A percentile compares a stretch with the other conserved stretches of the same genome.
Conservation (phyloP, 2,113 vertebrate species). For the Labrus mixtus region DNA sequence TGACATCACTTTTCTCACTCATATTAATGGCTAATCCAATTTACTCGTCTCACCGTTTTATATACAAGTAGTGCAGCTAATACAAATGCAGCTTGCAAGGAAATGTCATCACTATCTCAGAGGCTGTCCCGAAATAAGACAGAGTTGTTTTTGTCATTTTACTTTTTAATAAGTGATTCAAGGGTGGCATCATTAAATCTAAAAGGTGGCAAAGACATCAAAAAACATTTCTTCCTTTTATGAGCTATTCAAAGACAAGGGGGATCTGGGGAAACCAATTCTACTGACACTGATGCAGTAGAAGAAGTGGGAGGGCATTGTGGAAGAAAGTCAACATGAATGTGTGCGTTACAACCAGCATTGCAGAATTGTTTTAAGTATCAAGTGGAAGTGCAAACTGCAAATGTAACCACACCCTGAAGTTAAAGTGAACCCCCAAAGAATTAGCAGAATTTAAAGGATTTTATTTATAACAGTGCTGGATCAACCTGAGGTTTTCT, state of each 20-base stretch:
- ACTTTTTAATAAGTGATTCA: conserved; percentile 43
- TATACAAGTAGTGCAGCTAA: not conserved
- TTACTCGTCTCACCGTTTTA: not conserved
- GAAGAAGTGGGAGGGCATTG: conserved; percentile 15
- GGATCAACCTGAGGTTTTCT: too few relatives aligned
- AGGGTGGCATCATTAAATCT: conserved; percentile 41
- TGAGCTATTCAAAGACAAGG: conserved; percentile 23
- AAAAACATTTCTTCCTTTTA: conserved; percentile 9
- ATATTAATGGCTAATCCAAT: conserved; percentile 21
- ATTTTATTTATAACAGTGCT: too few relatives aligned
- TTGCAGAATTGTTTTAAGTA: not conserved
- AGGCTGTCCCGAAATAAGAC: conserved; percentile 17
- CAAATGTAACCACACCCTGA: not conserved
- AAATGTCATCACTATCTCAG: conserved; percentile 42
- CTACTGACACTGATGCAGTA: conserved; percentile 20
- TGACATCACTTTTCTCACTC: not conserved
- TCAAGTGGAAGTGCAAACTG: not conserved
- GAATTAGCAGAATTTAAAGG: too few relatives aligned
- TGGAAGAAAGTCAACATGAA: not conserved
- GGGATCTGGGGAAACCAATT: conserved; percentile 24
- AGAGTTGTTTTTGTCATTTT: conserved; percentile 31
- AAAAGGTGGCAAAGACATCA: conserved; percentile 28
- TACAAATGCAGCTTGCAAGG: conserved; percentile 20
- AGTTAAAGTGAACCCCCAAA: not conserved
- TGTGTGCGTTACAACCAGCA: not conserved